Evolutionary conservation across 2,113 vertebrate genomes (phyloP).

Genomic region (Fregetta grallaria): DNA sequence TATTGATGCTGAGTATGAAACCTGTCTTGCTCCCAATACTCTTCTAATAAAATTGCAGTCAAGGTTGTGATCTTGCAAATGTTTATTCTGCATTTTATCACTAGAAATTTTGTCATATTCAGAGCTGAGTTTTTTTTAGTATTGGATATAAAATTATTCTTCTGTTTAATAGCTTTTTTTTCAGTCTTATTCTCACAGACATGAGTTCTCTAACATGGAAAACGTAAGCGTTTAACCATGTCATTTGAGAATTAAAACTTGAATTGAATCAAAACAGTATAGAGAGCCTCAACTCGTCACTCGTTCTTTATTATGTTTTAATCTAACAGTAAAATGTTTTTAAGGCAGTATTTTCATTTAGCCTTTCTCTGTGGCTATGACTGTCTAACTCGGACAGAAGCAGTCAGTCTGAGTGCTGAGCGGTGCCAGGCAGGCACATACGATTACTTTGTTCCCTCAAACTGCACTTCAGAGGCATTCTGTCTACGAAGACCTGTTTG

Average conservation of each 20-base stretch:
- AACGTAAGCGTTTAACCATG: neutral
- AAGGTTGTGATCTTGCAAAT: neutral
- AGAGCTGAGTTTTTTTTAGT: neutral
- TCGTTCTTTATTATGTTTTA: neutral
- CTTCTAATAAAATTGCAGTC: neutral
- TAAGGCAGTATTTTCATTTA: neutral
- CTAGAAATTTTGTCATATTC: neutral
- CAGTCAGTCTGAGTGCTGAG: neutral
- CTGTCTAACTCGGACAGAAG: neutral
- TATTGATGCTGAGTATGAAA: neutral
- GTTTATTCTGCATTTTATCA: neutral
- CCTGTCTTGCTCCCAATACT: neutral
- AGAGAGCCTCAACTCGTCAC: neutral
- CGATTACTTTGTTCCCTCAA: neutral
- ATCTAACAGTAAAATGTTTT: neutral
- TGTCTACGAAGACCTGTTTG: neutral
- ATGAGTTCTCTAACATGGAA: neutral
- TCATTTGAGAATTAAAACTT: neutral
- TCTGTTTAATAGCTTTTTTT: neutral
- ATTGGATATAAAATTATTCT: neutral
- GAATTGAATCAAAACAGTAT: neutral
- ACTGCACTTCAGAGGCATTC: neutral
- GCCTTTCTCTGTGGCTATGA: neutral
- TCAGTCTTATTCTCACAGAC: neutral
- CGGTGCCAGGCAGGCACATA: neutral